phyloP scores from a whole-genome alignment of 2,888 invertebrate species.

The Allygus modestus region DNA sequence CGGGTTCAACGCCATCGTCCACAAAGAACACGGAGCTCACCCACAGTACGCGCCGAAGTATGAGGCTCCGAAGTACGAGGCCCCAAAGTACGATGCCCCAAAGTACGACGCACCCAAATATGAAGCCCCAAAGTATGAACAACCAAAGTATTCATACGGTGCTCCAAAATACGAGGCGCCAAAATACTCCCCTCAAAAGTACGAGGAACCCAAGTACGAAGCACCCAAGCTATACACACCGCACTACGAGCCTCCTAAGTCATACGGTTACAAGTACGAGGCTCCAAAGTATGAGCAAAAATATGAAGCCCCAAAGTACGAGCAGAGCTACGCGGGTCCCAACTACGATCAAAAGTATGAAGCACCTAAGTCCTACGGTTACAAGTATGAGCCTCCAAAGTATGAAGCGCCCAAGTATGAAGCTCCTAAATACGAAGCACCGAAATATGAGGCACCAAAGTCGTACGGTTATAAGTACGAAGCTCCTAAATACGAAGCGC shows the following conservation, averaged over 20 bases:
- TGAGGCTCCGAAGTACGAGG: slow-evolving; percentile 60
- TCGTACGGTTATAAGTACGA: slow-evolving; percentile 30
- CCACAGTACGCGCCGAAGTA: slow-evolving; percentile 48
- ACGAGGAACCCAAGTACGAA: background rate
- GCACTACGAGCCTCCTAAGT: slow-evolving; percentile 40
- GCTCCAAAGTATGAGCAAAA: slow-evolving; percentile 43
- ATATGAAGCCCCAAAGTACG: slow-evolving; percentile 51
- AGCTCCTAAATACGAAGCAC: slow-evolving; percentile 6
- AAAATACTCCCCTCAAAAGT: slow-evolving; percentile 53
- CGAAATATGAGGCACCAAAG: slow-evolving; percentile 44
- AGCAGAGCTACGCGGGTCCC: slow-evolving; percentile 16
- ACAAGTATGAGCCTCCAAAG: slow-evolving; percentile 35
- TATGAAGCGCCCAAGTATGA: slow-evolving; percentile 49
- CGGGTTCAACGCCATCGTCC: slow-evolving; percentile 64
- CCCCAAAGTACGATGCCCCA: slow-evolving; percentile 62
- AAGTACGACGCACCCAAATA: slow-evolving; percentile 41
- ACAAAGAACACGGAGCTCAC: slow-evolving; percentile 43
- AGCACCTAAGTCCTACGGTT: slow-evolving; percentile 42
- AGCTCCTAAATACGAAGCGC: slow-evolving; percentile 57
- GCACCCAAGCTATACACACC: slow-evolving; percentile 39
- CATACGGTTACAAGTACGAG: slow-evolving; percentile 28
- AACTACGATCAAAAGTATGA: slow-evolving; percentile 41
- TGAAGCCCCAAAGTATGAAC: slow-evolving; percentile 26
- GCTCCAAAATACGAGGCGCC: slow-evolving; percentile 19
- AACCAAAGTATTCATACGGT: background rate